These are phyloP conservation scores for Indri indri DNA, from an alignment of 2,113 vertebrate species.

Conservation along the genomic window DNA sequence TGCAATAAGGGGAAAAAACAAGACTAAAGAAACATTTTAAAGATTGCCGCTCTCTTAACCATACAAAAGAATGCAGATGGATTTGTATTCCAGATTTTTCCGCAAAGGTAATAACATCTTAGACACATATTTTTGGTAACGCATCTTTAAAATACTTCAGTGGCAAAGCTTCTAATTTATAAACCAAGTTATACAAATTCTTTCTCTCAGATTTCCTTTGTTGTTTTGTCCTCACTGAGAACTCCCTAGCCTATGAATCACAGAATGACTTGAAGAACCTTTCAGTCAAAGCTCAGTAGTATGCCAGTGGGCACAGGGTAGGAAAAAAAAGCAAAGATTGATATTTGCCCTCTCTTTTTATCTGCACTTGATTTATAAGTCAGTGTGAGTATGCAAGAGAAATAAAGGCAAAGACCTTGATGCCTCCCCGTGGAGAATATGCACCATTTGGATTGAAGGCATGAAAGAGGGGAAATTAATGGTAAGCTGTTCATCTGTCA, in stretches of 20 bases:
- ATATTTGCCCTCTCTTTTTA: constrained; percentile 87
- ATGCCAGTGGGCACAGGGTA: constrained; percentile 82
- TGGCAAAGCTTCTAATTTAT: constrained; percentile 75
- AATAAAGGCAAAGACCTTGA: constrained; percentile 89
- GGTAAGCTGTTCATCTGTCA: constrained; percentile 92
- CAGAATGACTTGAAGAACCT: constrained; percentile 81
- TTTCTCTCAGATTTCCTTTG: constrained; percentile 77
- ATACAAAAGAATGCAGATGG: not conserved
- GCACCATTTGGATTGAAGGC: constrained; percentile 88
- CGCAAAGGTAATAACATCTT: constrained; percentile 62
- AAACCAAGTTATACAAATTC: constrained; percentile 77
- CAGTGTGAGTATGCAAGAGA: constrained; percentile 85
- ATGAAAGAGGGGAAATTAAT: constrained; percentile 90
- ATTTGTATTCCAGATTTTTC: constrained; percentile 56
- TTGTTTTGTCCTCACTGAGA: constrained; percentile 78
- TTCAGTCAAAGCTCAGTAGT: constrained; percentile 83
- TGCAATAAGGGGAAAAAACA: not conserved
- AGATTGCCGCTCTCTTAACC: constrained; percentile 14
- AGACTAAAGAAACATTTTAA: constrained; percentile 38
- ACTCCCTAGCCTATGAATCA: constrained; percentile 79
- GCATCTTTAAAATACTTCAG: constrained; percentile 56
- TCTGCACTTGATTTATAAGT: constrained; percentile 90
- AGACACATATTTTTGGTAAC: constrained; percentile 41
- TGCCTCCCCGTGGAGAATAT: constrained; percentile 88
- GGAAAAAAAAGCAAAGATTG: constrained; percentile 81